A percentile compares a stretch with the other conserved stretches of the same genome.
These are phyloP conservation scores for Drosophila guanche DNA, from an alignment of 1,140 invertebrate species.

Conservation along the genomic window DNA sequence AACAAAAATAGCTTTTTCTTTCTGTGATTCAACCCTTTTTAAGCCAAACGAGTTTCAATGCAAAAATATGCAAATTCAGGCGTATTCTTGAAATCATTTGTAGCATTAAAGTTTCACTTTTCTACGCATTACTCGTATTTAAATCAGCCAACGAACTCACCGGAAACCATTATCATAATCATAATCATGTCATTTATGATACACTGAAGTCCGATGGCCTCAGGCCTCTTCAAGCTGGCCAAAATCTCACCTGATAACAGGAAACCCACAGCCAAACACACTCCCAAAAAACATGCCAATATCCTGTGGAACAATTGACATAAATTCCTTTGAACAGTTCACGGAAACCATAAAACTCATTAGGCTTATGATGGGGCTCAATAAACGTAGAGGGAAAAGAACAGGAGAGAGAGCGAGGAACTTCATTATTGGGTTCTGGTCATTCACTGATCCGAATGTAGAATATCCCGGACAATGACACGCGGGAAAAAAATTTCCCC, in stretches of 20 bases:
- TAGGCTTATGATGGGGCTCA: conserved; percentile 27
- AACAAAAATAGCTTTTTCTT: not conserved
- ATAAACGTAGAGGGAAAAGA: conserved; percentile 2
- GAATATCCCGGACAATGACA: not conserved
- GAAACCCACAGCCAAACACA: not conserved
- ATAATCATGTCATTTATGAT: conserved; percentile 19
- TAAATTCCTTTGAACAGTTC: conserved; percentile 55
- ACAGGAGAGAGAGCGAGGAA: not conserved
- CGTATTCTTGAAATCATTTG: conserved; percentile 8
- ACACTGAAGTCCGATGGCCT: conserved; percentile 1
- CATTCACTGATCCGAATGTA: conserved; percentile 33
- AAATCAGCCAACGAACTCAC: conserved; percentile 5
- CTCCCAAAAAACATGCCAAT: conserved; percentile 6
- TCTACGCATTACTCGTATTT: not conserved
- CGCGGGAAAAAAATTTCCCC: conserved; percentile 14
- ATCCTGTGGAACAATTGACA: conserved; percentile 45
- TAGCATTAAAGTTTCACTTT: conserved; percentile 1
- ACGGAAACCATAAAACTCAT: conserved; percentile 56
- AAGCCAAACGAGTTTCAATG: not conserved
- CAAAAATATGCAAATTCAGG: conserved; percentile 11
- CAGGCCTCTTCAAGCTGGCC: conserved; percentile 3
- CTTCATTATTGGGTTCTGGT: conserved; percentile 7
- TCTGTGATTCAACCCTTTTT: not conserved
- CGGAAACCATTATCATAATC: not conserved
- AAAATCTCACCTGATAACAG: conserved; percentile 49